phyloP scores from a whole-genome alignment of 1,140 invertebrate species.

The Formica selysi region DNA sequence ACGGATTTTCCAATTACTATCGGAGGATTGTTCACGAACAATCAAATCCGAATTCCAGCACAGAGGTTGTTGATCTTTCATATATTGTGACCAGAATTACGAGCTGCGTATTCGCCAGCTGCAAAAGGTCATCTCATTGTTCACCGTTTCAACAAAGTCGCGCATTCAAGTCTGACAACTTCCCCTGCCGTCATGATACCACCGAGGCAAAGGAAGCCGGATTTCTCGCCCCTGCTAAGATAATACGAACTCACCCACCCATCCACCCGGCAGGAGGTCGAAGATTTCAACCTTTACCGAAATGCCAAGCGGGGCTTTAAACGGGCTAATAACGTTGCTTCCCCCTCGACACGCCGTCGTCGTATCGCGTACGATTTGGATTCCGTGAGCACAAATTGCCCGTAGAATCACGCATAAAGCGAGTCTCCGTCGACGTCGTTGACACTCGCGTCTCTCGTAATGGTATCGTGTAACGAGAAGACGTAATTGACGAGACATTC shows the following conservation, averaged over 20 bases:
- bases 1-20: not conserved
- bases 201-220: conserved; percentile 52
- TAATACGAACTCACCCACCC: conserved; percentile 64
- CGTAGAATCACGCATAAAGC: conserved; percentile 11
- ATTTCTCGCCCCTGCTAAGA: conserved; percentile 71
- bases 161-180: conserved; percentile 59
- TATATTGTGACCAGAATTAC: conserved; percentile 4
- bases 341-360: conserved; percentile 37
- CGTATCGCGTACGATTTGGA: conserved; percentile 60
- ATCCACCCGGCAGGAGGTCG: conserved; percentile 69
- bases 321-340: conserved; percentile 80
- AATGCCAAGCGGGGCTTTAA: conserved; percentile 84
- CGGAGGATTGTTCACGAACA: not conserved
- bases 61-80: conserved; percentile 36
- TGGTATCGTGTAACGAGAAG: not conserved
- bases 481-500: conserved; percentile 30
- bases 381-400: conserved; percentile 71
- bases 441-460: conserved; percentile 42
- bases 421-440: conserved; percentile 53
- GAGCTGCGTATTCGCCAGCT: conserved; percentile 8
- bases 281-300: conserved; percentile 83
- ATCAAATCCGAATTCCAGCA: not conserved
- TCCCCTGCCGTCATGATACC: conserved; percentile 51
- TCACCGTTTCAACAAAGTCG: conserved; percentile 64
- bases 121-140: conserved; percentile 83